Percentiles rank a stretch among this genome's conserved stretches.
phyloP scores from a whole-genome alignment of 2,797 vertebrate species.

The Mormyrops attenuatus region DNA sequence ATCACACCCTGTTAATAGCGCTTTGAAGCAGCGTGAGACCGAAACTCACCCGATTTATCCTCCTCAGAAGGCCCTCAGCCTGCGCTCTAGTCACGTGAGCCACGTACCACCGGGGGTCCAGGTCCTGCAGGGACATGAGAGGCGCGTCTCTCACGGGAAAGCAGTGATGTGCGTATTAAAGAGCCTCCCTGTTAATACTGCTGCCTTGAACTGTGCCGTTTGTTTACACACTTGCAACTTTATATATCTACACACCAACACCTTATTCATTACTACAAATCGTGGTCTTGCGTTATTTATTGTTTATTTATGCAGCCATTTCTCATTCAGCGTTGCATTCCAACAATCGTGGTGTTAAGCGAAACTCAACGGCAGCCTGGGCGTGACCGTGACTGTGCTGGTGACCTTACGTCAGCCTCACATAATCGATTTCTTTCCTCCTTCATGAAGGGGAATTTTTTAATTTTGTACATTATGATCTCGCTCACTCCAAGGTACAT shows the following conservation, averaged over 20 bases:
- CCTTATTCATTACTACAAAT: neutral
- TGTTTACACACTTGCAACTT: neutral
- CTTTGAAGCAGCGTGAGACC: neutral
- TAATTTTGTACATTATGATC: neutral
- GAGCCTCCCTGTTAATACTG: neutral
- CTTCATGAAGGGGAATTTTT: neutral
- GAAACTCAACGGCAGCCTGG: neutral
- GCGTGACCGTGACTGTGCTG: neutral
- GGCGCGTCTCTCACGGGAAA: neutral
- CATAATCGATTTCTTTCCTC: neutral
- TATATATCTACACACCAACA: neutral
- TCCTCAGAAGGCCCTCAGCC: conserved; percentile 77
- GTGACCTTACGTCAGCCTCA: neutral
- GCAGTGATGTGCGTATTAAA: neutral
- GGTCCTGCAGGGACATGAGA: conserved; percentile 42
- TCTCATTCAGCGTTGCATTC: neutral
- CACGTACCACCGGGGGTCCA: conserved; percentile 73
- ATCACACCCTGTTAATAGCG: too few relatives aligned
- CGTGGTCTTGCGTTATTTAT: neutral
- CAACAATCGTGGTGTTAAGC: neutral
- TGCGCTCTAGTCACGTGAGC: conserved; percentile 70
- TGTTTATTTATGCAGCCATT: neutral
- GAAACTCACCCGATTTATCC: conserved; percentile 69
- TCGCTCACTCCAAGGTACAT: neutral
- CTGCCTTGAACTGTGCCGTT: neutral